phyloP scores from a whole-genome alignment of 2,888 invertebrate species.

The Macrophya alboannulata region DNA sequence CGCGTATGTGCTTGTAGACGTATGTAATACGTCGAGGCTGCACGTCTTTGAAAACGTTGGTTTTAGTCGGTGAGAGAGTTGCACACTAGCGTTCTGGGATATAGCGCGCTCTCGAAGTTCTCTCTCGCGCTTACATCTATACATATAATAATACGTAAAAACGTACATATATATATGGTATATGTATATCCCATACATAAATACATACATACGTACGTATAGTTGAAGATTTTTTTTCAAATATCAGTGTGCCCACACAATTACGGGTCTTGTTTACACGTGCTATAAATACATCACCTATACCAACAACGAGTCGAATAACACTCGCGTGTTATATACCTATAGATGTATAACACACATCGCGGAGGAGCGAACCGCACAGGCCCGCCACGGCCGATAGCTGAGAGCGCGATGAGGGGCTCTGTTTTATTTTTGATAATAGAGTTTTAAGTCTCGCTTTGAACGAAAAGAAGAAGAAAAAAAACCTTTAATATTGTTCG shows the following conservation, averaged over 20 bases:
- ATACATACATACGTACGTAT: neutral
- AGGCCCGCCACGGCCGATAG: neutral
- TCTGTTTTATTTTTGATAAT: neutral
- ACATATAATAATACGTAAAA: too few relatives aligned
- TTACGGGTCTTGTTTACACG: slow-evolving; percentile 35
- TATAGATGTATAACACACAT: slow-evolving; percentile 6
- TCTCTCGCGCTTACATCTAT: neutral
- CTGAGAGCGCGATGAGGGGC: slow-evolving; percentile 4
- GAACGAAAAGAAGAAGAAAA: too few relatives aligned
- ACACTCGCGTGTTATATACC: slow-evolving; percentile 26
- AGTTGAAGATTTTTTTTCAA: neutral
- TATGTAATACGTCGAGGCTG: slow-evolving; percentile 38
- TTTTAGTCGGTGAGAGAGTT: neutral
- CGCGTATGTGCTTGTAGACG: neutral
- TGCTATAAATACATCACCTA: slow-evolving; percentile 45
- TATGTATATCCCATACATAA: neutral
- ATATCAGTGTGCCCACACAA: slow-evolving; percentile 31
- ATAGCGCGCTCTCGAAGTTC: neutral
- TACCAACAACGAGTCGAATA: slow-evolving; percentile 41
- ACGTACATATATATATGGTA: too few relatives aligned
- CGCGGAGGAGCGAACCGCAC: neutral
- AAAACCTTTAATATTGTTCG: too few relatives aligned
- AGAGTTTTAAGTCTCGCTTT: neutral
- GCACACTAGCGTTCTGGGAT: neutral
- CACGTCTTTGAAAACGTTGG: slow-evolving; percentile 23